Evolutionary conservation across 2,113 vertebrate species (phyloP), one percentile per base, ranked within the genome.

Genomic region (Paramisgurnus dabryanus): DNA sequence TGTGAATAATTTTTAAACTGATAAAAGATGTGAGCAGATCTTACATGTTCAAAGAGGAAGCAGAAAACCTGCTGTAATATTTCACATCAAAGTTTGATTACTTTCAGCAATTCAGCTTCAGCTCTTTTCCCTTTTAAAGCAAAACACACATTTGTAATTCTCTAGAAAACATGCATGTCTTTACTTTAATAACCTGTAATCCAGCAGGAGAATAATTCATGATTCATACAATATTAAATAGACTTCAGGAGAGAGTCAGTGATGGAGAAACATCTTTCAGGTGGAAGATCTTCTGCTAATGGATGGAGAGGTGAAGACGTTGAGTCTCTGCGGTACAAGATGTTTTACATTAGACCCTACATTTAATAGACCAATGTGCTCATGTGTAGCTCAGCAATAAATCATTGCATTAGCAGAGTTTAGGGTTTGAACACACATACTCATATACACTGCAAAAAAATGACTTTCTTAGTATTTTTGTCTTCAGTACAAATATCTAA

Each of bases 151-250:
- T 83, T 65, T 70, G 64, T 75, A 78, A 69, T 81, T 80, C 77
- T 80, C 57, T 64, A 53, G 41, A 65, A 69, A 64, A 78, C 64
- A 80, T 71, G 78, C 47, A 67, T 74, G 76, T 76, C 50, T 77
- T 76, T 72, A 34, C 17, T 49, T 66, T 84, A 75, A 77, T 76
- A 79, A 82, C 69, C 72, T 84, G 79, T 79, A 82, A 76, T 83
- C 80, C 61, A n/a, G 63, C 47, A 58, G 75, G 27, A 78, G 40
- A 86, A 86, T 84, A 78, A 84, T 84, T 80, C 41, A 86, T 84
- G 34, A 61, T 11, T 40, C 49, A 82, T 86, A 67, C 34, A 80
- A 82, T 84, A 86, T 84, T 84, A 69, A 86, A 57, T 50, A 55
- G 64, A 40, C 75, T 64, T 58, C 65, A 53, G 69, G 43, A 79